phyloP scores from a whole-genome alignment of 2,888 invertebrate genomes.

The Phyllotreta striolata region DNA sequence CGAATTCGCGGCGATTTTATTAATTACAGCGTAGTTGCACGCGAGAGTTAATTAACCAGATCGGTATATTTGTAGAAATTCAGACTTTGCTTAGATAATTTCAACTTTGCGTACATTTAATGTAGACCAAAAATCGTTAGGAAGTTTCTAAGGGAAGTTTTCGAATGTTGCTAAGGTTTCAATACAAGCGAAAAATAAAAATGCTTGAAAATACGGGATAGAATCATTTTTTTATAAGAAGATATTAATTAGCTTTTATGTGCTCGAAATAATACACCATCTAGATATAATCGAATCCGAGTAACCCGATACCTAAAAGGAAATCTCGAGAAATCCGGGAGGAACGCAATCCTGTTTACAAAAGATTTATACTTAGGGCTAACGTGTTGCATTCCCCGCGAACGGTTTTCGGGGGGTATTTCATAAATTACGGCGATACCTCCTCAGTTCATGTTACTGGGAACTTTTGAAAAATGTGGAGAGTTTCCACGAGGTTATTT shows the following conservation, averaged over 20 bases:
- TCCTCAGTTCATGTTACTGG: constrained; percentile 16
- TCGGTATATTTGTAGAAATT: no score
- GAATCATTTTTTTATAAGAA: no score
- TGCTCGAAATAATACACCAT: not conserved
- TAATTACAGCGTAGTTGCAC: no score
- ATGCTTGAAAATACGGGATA: no score
- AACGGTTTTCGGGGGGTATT: constrained; percentile 29
- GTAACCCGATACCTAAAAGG: constrained; percentile 18
- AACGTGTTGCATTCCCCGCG: constrained; percentile 38
- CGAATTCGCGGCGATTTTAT: not conserved
- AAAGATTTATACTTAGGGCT: constrained; percentile 37
- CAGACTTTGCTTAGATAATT: no score
- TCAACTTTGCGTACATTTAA: no score
- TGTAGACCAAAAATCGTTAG: no score
- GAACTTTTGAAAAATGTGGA: constrained; percentile 21
- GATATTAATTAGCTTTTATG: not conserved
- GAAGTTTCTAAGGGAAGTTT: no score
- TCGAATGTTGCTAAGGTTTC: no score
- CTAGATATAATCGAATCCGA: not conserved
- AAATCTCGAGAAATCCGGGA: constrained; percentile 28
- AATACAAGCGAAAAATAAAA: no score
- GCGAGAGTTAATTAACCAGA: no score
- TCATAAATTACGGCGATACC: constrained; percentile 36
- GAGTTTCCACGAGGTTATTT: constrained; percentile 5
- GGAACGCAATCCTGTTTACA: constrained; percentile 28